A percentile compares a stretch with the other conserved stretches of the same genome.
phyloP scores from a whole-genome alignment of 2,797 vertebrate genomes.

The Glyptemys insculpta region DNA sequence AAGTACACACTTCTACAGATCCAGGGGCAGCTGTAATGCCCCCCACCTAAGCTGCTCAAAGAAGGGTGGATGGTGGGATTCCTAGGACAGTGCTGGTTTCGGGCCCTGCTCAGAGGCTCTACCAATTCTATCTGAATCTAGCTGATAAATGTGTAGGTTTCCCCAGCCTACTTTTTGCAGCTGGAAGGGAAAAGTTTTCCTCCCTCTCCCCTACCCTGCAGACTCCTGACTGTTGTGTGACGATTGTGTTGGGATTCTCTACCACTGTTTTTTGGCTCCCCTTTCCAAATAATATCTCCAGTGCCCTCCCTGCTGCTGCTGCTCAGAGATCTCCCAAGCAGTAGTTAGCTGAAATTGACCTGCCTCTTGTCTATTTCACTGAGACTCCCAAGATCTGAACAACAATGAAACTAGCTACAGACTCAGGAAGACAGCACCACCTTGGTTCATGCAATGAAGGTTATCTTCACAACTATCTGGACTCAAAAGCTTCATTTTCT shows the following conservation, averaged over 20 bases:
- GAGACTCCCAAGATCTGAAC: not conserved
- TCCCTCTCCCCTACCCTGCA: not conserved
- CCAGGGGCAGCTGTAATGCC: not conserved
- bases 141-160: not conserved
- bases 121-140: not conserved
- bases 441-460: too few species aligned
- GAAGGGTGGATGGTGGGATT: rapidly evolving
- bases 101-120: not conserved
- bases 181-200: not conserved
- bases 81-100: not conserved
- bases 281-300: not conserved
- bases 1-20: not conserved
- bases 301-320: not conserved
- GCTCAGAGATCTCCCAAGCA: not conserved
- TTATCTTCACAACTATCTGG: not conserved
- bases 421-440: rapidly evolving
- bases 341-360: not conserved
- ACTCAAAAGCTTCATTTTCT: not conserved
- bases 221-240: not conserved
- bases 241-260: not conserved
- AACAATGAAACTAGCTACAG: not conserved
- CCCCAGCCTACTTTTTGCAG: not conserved
- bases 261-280: not conserved
- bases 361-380: not conserved
- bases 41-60: not conserved